Evolutionary conservation across 2,113 vertebrate species (phyloP), one percentile per base, ranked within the genome.

Genomic region (Fulica atra): DNA sequence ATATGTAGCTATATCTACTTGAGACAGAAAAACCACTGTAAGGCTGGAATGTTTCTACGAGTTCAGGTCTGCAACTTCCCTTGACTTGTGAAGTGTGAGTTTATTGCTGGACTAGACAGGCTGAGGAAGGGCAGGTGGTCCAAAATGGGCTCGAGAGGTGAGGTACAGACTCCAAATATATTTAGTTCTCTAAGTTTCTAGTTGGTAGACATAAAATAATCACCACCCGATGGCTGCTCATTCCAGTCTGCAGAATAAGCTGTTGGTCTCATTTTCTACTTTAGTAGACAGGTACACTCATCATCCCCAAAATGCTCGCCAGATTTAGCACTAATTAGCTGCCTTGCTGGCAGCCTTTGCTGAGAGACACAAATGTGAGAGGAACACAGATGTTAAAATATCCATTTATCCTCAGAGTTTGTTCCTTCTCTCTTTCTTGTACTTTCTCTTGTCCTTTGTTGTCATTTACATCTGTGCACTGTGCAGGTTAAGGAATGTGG

Each of bases 311-410:
- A 59, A 4, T 7, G 10, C 59, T 65, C n/a, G 6, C 20, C 35
- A 53, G 53, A 57, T 77, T 61, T 64, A 72, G 38, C 29, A 9
- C 69, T 89, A 70, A 92, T 87, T 71, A 87, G 33, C 65, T 71
- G 87, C 46, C 9, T 38, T 44, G 50, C 46, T 83, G 68, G 50
- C 86, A 17, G 4, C 24, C 54, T 59, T 64, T 86, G 66, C 31
- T 26, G 44, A 70, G 88, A 73, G 56, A 88, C 13, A 3, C 11
- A 40, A 76, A 79, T 68, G 42, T 64, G 48, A 92, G 81, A 59
- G 74, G 17, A 78, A 63, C 36, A 40, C 63, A 40, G 72, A 60
- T 84, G 51, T 48, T 81, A 81, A 88, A 91, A 71, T 68, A 83
- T 5, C 46, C 4, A 5, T 83, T 86, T 70, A 36, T 82, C 29